Percentiles rank a stretch among this genome's conserved stretches.
Conservation (phyloP, 2,113 vertebrate genomes). For the Muntiacus reevesi region DNA sequence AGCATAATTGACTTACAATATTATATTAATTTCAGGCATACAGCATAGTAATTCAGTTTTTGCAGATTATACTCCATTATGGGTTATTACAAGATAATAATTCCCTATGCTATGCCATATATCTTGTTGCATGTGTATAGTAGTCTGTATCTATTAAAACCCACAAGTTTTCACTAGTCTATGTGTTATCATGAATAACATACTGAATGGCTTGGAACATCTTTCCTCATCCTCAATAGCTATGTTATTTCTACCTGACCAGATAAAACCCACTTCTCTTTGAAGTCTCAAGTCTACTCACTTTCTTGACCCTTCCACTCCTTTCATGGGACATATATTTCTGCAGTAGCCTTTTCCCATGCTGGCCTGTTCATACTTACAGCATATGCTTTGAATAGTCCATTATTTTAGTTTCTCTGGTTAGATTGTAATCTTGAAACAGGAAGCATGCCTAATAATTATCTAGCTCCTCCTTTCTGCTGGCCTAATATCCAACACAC, state of each 20-base stretch:
- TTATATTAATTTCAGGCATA: not conserved
- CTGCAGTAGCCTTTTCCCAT: not conserved
- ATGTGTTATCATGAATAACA: not conserved
- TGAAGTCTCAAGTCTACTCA: not conserved
- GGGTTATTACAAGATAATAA: not conserved
- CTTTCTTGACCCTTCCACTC: not conserved
- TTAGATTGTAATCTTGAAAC: not conserved
- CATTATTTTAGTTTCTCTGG: not conserved
- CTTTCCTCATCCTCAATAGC: not conserved
- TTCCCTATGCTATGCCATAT: not conserved
- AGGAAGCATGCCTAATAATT: not conserved
- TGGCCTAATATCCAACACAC: not conserved
- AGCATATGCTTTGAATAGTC: not conserved
- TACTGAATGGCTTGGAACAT: not conserved
- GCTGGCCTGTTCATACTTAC: not conserved
- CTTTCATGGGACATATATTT: not conserved
- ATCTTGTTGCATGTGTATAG: not conserved
- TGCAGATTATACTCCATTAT: not conserved
- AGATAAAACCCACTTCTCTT: not conserved
- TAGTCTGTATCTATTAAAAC: not conserved
- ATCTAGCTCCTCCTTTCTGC: not conserved
- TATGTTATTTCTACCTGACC: not conserved
- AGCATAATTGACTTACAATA: not conserved
- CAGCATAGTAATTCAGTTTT: not conserved
- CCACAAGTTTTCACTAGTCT: not conserved